These are phyloP conservation scores for Erythrocercus mccallii DNA, from an alignment of 2,113 vertebrate genomes.

Conservation along the genomic window DNA sequence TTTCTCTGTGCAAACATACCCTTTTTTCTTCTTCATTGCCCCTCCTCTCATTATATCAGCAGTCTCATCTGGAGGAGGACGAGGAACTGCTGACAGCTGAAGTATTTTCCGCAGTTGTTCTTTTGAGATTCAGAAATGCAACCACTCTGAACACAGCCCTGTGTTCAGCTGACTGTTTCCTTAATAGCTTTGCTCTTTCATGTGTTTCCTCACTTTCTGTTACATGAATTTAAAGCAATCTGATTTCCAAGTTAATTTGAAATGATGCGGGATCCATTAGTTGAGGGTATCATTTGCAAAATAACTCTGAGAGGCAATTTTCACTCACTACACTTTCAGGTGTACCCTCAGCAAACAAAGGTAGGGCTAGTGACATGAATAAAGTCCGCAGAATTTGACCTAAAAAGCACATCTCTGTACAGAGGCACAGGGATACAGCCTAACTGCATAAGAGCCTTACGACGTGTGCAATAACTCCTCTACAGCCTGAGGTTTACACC, in stretches of 20 bases:
- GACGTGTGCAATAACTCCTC: neutral
- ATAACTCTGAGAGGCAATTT: neutral
- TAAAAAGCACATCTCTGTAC: neutral
- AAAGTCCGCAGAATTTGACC: neutral
- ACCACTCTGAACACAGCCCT: neutral
- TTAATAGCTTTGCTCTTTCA: constrained; percentile 58
- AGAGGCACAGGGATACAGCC: neutral
- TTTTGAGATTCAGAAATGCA: constrained; percentile 45
- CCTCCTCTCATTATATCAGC: constrained; percentile 44
- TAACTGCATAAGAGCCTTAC: neutral
- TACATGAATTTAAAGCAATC: constrained; percentile 58
- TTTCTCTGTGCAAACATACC: constrained; percentile 15
- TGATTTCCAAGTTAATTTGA: constrained; percentile 59
- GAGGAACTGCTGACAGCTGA: constrained; percentile 42
- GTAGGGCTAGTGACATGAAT: neutral
- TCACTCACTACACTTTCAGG: neutral
- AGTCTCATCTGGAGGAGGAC: constrained; percentile 46
- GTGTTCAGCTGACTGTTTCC: constrained; percentile 45
- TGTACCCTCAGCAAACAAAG: neutral
- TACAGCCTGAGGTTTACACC: neutral
- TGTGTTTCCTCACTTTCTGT: constrained; percentile 58
- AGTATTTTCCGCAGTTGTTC: constrained; percentile 22
- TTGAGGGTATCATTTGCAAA: neutral
- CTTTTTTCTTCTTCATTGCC: constrained; percentile 40
- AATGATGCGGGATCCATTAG: constrained; percentile 28